Evolutionary conservation across 2,113 vertebrate species (phyloP).

Genomic region (Myodes glareolus): DNA sequence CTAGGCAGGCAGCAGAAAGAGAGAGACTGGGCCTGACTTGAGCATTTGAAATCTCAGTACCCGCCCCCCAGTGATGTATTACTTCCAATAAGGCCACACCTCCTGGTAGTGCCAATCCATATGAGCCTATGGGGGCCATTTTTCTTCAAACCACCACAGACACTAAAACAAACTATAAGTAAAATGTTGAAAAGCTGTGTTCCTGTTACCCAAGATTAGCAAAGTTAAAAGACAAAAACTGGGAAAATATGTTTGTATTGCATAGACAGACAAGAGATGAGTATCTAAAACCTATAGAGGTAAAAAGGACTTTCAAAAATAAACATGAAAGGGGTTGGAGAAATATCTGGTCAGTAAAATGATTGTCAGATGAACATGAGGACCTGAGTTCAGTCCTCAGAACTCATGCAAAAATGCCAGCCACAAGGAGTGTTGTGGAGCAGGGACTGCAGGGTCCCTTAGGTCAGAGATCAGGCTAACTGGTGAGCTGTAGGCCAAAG

Average conservation of each 20-base stretch:
- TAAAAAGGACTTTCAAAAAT: background rate
- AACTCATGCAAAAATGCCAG: background rate
- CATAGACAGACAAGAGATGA: background rate
- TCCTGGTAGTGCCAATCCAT: background rate
- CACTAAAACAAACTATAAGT: background rate
- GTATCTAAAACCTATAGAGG: background rate
- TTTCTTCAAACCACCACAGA: background rate
- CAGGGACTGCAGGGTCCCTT: background rate
- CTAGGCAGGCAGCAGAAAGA: background rate
- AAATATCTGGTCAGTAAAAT: background rate
- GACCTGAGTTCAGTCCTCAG: background rate
- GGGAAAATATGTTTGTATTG: background rate
- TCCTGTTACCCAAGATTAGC: background rate
- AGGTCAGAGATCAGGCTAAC: background rate
- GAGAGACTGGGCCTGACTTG: background rate
- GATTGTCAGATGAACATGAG: background rate
- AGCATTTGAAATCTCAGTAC: background rate
- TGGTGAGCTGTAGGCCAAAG: background rate
- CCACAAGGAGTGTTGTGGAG: background rate
- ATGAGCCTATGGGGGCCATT: background rate
- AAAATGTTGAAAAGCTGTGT: background rate
- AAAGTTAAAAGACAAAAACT: slow-evolving; percentile 36
- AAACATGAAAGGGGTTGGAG: background rate
- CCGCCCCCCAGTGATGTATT: background rate
- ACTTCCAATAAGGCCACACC: background rate